A percentile compares a stretch with the other conserved stretches of the same genome.
Conservation (phyloP, 2,888 invertebrate genomes). For the Ectobius pallidus region DNA sequence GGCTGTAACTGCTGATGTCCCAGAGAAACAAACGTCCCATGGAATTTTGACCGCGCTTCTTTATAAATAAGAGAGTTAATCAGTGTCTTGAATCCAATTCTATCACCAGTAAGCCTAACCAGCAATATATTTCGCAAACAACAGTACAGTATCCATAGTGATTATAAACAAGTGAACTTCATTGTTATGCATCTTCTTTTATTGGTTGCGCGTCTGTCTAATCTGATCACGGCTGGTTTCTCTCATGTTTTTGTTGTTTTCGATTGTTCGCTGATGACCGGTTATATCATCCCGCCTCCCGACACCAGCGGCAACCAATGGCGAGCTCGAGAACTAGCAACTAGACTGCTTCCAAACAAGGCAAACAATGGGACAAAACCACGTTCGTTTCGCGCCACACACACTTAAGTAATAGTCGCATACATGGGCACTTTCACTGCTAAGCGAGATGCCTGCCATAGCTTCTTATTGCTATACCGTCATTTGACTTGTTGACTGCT, state of each 20-base stretch:
- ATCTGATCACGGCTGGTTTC: neutral
- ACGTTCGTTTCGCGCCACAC: neutral
- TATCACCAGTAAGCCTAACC: too few relatives aligned
- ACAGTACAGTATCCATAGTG: too few relatives aligned
- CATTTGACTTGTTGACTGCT: too few relatives aligned
- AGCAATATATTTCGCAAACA: too few relatives aligned
- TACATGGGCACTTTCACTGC: neutral
- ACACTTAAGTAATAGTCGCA: neutral
- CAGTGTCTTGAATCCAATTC: too few relatives aligned
- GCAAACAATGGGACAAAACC: conserved; percentile 24
- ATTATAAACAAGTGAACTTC: too few relatives aligned
- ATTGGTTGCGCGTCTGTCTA: conserved; percentile 5
- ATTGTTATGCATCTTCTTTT: neutral
- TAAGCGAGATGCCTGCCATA: too few relatives aligned
- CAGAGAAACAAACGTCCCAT: too few relatives aligned
- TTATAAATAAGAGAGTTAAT: too few relatives aligned
- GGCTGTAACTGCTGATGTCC: too few relatives aligned
- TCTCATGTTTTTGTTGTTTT: neutral
- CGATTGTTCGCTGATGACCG: conserved; percentile 25
- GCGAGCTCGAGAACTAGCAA: neutral
- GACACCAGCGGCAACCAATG: conserved; percentile 1
- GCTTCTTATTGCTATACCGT: too few relatives aligned
- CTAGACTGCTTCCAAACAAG: conserved; percentile 36
- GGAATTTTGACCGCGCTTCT: too few relatives aligned
- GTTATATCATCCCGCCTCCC: conserved; percentile 4